Evolutionary conservation across 1,140 invertebrate genomes (phyloP).

Genomic region (Drosophila navojoa): DNA sequence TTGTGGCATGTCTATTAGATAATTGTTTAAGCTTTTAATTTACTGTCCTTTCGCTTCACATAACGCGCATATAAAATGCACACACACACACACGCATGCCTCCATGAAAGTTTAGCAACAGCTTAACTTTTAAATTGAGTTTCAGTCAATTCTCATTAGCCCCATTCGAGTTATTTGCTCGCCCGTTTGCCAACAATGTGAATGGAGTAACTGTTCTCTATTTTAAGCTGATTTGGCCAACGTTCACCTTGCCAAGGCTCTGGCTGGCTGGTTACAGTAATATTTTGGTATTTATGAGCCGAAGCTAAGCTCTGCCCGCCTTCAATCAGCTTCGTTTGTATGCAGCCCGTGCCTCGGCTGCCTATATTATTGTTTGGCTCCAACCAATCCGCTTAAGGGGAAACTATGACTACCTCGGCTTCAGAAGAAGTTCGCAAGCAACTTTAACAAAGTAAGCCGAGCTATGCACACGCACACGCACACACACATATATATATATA

Average conservation of each 20-base stretch:
- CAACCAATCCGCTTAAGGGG: conserved; percentile 57
- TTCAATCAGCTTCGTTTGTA: conserved; percentile 36
- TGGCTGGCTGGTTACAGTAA: conserved; percentile 26
- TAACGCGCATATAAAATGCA: background rate
- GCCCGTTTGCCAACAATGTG: background rate
- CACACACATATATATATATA: too few species aligned
- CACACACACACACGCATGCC: background rate
- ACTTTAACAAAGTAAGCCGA: conserved; percentile 8
- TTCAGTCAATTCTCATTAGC: conserved; percentile 43
- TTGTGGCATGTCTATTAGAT: conserved; percentile 73
- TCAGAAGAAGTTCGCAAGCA: conserved; percentile 5
- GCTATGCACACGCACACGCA: background rate
- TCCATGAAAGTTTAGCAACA: conserved; percentile 22
- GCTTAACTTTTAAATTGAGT: conserved; percentile 60
- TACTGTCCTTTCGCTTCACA: conserved; percentile 25
- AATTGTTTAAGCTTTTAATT: conserved; percentile 79
- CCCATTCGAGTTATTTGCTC: conserved; percentile 19
- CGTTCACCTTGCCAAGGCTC: conserved; percentile 16
- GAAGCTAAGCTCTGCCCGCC: conserved; percentile 44
- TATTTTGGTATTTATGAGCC: conserved; percentile 48
- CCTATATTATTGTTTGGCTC: conserved; percentile 26
- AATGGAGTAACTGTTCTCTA: conserved; percentile 14
- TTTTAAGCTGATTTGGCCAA: conserved; percentile 25
- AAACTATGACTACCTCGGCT: conserved; percentile 32
- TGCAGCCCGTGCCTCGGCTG: background rate